phyloP scores from a whole-genome alignment of 2,888 invertebrate genomes.

The Bugula neritina region DNA sequence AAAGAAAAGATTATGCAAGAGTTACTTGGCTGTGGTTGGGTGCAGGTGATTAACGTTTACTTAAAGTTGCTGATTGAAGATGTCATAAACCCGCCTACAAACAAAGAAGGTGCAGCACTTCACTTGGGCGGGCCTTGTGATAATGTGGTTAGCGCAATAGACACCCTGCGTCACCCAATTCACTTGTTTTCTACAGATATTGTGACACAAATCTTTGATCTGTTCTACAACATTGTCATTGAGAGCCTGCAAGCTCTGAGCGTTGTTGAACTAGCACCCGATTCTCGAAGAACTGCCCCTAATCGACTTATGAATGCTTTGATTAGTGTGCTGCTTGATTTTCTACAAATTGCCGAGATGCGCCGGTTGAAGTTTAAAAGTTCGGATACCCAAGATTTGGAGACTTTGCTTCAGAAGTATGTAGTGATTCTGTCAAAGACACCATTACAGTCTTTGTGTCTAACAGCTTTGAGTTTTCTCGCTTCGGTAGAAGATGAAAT shows the following conservation, averaged over 20 bases:
- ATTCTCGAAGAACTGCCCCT: not conserved
- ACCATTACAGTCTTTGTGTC: not conserved
- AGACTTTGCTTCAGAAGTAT: no score
- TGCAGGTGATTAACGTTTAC: not conserved
- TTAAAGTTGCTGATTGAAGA: not conserved
- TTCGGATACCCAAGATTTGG: no score
- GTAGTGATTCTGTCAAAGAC: no score
- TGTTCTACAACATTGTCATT: not conserved
- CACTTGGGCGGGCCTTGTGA: not conserved
- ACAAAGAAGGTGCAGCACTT: not conserved
- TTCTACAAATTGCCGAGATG: no score
- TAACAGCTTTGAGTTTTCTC: not conserved
- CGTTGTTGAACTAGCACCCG: not conserved
- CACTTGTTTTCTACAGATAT: not conserved
- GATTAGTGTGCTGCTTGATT: not conserved
- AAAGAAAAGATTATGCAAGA: not conserved
- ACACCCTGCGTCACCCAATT: not conserved
- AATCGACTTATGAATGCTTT: not conserved
- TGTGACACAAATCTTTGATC: not conserved
- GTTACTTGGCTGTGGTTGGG: not conserved
- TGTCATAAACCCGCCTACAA: not conserved
- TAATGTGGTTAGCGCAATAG: not conserved
- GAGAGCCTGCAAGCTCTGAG: not conserved
- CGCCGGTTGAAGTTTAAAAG: not conserved
- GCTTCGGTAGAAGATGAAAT: not conserved